Conservation (phyloP, 2,797 vertebrate genomes). For the Champsocephalus esox region DNA sequence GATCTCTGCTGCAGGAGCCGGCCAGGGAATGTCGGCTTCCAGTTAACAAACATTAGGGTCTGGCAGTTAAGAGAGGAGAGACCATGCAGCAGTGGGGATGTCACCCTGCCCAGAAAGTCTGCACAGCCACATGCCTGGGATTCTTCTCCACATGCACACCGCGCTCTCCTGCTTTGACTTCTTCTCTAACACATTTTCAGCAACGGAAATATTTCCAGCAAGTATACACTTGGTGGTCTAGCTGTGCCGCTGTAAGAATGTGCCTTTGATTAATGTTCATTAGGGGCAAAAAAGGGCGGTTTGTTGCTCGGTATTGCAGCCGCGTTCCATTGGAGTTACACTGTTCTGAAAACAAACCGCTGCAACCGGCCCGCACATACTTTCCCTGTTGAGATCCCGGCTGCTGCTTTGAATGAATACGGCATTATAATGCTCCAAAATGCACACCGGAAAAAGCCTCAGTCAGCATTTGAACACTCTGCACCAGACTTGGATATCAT, state of each 20-base stretch:
- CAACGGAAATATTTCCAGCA: slow-evolving; percentile 72
- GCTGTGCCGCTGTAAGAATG: slow-evolving; percentile 61
- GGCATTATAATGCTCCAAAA: slow-evolving; percentile 57
- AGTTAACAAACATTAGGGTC: slow-evolving; percentile 66
- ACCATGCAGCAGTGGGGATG: slow-evolving; percentile 47
- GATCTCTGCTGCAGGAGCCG: slow-evolving; percentile 41
- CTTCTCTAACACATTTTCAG: slow-evolving; percentile 46
- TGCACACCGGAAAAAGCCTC: slow-evolving; percentile 47
- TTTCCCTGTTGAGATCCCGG: slow-evolving; percentile 75
- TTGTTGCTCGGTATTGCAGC: slow-evolving; percentile 63
- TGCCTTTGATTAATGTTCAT: slow-evolving; percentile 73
- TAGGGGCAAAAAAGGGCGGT: slow-evolving; percentile 66
- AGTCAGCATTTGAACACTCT: slow-evolving; percentile 42
- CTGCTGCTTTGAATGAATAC: slow-evolving; percentile 61
- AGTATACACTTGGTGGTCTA: slow-evolving; percentile 60
- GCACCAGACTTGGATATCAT: slow-evolving; percentile 35
- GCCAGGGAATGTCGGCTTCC: slow-evolving; percentile 58
- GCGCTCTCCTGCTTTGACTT: slow-evolving; percentile 63
- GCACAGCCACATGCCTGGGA: slow-evolving; percentile 73
- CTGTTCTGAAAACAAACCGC: slow-evolving; percentile 79
- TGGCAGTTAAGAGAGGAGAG: slow-evolving; percentile 53
- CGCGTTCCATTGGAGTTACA: slow-evolving; percentile 73
- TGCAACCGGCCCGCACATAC: slow-evolving; percentile 68
- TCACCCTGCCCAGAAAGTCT: slow-evolving; percentile 67
- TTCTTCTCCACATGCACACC: slow-evolving; percentile 67